Evolutionary conservation across 1,140 invertebrate species (phyloP).

Genomic region (Hormaphis cornu): DNA sequence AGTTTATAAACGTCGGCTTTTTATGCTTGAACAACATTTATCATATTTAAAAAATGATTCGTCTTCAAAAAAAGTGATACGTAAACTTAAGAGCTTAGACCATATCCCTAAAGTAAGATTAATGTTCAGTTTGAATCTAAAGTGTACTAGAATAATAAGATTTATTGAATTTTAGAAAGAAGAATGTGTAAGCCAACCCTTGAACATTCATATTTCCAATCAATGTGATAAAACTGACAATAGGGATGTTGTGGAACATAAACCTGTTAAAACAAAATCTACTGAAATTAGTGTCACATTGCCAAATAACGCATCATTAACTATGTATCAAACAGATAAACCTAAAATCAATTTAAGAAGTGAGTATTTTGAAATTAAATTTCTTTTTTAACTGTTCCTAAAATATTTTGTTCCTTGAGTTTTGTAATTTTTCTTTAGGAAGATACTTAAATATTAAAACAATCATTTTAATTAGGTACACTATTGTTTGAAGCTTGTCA

Average conservation of each 20-base stretch:
- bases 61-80: conserved; percentile 10
- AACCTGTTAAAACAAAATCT: neutral
- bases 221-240: neutral
- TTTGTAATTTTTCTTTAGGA: no score
- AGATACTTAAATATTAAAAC: no score
- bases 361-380: neutral
- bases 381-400: neutral
- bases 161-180: conserved; percentile 1
- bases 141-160: neutral
- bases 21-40: conserved; percentile 12
- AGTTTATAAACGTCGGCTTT: neutral
- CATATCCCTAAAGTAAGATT: neutral
- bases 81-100: conserved; percentile 10
- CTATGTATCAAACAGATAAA: neutral
- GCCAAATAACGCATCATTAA: neutral
- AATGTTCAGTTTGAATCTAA: neutral
- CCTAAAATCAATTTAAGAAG: neutral
- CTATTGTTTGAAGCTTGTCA: no score
- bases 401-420: neutral
- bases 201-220: neutral
- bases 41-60: neutral
- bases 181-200: neutral
- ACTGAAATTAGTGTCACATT: neutral
- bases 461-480: no score
- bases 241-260: neutral